Evolutionary conservation across 1,140 invertebrate genomes (phyloP).

Genomic region (Anastrepha ludens): DNA sequence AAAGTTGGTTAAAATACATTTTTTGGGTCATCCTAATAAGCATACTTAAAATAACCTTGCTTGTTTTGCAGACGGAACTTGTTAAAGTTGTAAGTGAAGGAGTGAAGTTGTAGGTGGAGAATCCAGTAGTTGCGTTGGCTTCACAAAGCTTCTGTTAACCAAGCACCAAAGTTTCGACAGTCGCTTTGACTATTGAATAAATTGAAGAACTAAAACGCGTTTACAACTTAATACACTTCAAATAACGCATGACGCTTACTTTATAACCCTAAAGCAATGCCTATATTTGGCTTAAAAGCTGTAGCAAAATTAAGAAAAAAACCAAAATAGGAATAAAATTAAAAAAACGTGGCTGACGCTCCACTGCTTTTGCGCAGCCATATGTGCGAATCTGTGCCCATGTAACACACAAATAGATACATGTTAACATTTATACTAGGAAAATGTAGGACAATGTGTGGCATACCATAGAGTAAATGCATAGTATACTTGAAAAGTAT

Average conservation of each 20-base stretch:
- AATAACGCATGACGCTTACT: not conserved
- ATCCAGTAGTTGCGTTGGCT: too few relatives aligned
- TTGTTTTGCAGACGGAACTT: too few relatives aligned
- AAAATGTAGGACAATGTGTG: not conserved
- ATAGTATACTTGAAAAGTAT: too few relatives aligned
- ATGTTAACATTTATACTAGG: not conserved
- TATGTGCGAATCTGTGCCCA: not conserved
- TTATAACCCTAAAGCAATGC: not conserved
- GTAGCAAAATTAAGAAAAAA: not conserved
- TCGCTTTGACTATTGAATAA: not conserved
- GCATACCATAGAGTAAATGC: too few relatives aligned
- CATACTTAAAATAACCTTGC: too few relatives aligned
- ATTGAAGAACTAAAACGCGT: not conserved
- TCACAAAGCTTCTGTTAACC: too few relatives aligned
- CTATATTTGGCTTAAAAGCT: slow-evolving; percentile 6
- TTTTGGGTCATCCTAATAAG: too few relatives aligned
- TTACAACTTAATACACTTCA: not conserved
- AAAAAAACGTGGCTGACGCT: not conserved
- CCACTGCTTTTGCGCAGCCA: not conserved
- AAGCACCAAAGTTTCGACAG: too few relatives aligned
- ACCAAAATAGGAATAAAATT: not conserved
- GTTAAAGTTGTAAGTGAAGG: too few relatives aligned
- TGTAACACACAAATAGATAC: too few relatives aligned
- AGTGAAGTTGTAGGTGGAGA: too few relatives aligned
- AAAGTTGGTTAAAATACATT: too few relatives aligned